phyloP scores from a whole-genome alignment of 2,113 vertebrate species.

The Ctenomys sociabilis region DNA sequence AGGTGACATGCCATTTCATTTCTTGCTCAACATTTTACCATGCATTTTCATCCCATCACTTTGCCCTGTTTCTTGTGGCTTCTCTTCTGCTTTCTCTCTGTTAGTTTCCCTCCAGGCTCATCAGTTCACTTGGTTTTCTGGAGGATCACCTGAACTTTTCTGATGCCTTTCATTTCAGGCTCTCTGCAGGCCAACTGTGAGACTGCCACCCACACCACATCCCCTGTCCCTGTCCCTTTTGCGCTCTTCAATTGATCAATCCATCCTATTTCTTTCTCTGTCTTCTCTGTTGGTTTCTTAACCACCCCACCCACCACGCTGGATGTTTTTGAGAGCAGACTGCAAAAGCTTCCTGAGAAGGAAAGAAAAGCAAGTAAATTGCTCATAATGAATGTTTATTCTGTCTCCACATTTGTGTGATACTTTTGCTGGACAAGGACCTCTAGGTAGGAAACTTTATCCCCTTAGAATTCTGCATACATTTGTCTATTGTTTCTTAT shows the following conservation, averaged over 20 bases:
- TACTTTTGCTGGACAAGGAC: not conserved
- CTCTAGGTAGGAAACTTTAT: not conserved
- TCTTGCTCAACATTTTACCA: not conserved
- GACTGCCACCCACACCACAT: no score
- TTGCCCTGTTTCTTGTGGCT: not conserved
- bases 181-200: no score
- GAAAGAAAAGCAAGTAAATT: not conserved
- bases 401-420: not conserved
- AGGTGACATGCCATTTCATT: not conserved
- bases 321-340: not conserved
- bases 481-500: not conserved
- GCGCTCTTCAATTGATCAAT: not conserved
- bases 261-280: not conserved
- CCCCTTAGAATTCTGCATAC: not conserved
- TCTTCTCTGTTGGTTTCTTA: not conserved
- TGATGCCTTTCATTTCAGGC: not conserved
- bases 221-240: no score
- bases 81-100: not conserved
- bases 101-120: not conserved
- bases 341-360: not conserved
- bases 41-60: not conserved
- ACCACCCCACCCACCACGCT: not conserved
- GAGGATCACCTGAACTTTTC: not conserved
- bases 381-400: not conserved
- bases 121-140: not conserved